Conservation (phyloP, 2,888 invertebrate species). For the Myopa testacea region DNA sequence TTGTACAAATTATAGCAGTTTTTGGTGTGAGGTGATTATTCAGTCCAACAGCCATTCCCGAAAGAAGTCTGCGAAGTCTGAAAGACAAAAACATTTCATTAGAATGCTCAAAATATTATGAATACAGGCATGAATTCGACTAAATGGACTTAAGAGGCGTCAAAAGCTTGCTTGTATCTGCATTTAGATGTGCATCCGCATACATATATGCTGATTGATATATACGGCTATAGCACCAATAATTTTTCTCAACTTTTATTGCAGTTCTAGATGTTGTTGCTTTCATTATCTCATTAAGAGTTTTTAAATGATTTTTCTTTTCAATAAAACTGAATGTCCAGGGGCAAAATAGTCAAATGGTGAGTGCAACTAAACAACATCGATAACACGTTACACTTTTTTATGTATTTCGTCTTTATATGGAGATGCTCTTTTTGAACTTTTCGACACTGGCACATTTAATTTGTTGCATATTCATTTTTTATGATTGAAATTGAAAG, state of each 20-base stretch:
- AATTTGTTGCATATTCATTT: slow-evolving; percentile 7
- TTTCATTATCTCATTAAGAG: not conserved
- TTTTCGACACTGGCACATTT: slow-evolving; percentile 38
- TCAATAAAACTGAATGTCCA: slow-evolving; percentile 19
- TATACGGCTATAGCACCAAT: slow-evolving; percentile 5
- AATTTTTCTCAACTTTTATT: slow-evolving; percentile 14
- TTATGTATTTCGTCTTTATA: not conserved
- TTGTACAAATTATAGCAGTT: slow-evolving; percentile 21
- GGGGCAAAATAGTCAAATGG: slow-evolving; percentile 17
- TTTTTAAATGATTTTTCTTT: slow-evolving; percentile 4
- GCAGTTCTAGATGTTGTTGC: slow-evolving; percentile 21
- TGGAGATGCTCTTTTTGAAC: slow-evolving; percentile 5
- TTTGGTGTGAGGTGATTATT: slow-evolving; percentile 18
- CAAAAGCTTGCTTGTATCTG: not conserved
- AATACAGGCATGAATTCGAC: slow-evolving; percentile 5
- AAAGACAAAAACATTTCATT: slow-evolving; percentile 48
- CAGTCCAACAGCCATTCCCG: slow-evolving; percentile 44
- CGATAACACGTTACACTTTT: slow-evolving; percentile 32
- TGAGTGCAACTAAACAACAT: slow-evolving; percentile 14
- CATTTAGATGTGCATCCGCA: not conserved
- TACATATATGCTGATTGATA: not conserved
- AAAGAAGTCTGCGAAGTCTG: slow-evolving; percentile 46
- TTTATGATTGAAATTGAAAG: slow-evolving; percentile 29
- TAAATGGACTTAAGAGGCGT: slow-evolving; percentile 1
- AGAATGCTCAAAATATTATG: slow-evolving; percentile 35